Percentiles rank a stretch among this genome's conserved stretches.
Conservation (phyloP, 2,113 vertebrate genomes). For the Nesogale talazaci region DNA sequence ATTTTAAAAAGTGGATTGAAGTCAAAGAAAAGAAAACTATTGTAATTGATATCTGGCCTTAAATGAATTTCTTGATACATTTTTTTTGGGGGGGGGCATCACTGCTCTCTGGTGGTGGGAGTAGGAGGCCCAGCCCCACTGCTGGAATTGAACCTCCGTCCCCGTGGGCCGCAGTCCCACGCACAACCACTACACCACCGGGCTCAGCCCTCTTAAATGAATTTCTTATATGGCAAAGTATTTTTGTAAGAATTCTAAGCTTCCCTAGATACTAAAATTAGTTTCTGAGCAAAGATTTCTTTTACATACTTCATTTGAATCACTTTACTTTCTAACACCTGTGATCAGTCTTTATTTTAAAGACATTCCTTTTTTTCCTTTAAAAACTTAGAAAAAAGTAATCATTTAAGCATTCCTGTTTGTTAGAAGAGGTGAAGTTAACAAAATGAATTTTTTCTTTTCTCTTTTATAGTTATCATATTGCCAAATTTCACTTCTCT, state of each 20-base stretch:
- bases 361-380: background rate
- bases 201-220: conserved; percentile 6
- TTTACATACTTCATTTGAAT: conserved; percentile 32
- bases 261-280: conserved; percentile 40
- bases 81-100: too few species aligned
- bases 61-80: conserved; percentile 36
- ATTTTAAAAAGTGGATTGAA: background rate
- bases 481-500: conserved; percentile 66
- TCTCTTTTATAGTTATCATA: conserved; percentile 41
- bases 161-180: too few species aligned
- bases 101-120: too few species aligned
- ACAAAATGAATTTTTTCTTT: conserved; percentile 63
- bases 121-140: too few species aligned
- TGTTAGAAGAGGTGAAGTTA: background rate
- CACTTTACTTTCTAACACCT: conserved; percentile 28
- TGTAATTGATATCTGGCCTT: background rate
- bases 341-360: conserved; percentile 13
- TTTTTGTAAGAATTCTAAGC: background rate
- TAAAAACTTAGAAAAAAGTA: too few species aligned
- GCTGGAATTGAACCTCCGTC: too few species aligned
- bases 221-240: background rate
- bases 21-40: conserved; percentile 12
- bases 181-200: too few species aligned
- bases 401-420: background rate
- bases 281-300: conserved; percentile 35